A percentile compares a stretch with the other conserved stretches of the same genome.
Evolutionary conservation across 2,113 vertebrate genomes (phyloP).

Genomic region (Gasterosteus aculeatus): DNA sequence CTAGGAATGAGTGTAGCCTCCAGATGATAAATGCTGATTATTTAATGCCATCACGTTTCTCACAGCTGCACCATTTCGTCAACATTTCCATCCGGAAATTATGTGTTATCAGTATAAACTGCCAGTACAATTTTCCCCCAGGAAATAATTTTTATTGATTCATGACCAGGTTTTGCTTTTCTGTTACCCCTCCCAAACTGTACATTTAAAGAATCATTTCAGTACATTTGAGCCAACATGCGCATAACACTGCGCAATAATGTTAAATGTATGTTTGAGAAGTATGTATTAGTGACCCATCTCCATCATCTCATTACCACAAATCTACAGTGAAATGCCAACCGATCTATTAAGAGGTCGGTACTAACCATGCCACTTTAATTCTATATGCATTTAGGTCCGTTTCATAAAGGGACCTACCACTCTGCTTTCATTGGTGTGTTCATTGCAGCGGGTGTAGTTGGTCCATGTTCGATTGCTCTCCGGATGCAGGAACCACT

Average conservation of each 20-base stretch:
- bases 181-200: not conserved
- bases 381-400: not conserved
- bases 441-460: conserved; percentile 89
- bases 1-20: too few species aligned
- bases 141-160: not conserved
- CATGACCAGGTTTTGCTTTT: not conserved
- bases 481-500: conserved; percentile 93
- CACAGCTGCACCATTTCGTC: not conserved
- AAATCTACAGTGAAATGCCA: not conserved
- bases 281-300: not conserved
- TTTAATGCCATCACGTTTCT: not conserved
- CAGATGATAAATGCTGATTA: not conserved
- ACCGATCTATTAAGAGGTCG: not conserved
- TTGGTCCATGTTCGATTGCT: conserved; percentile 98
- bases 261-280: not conserved
- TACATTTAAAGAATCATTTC: not conserved
- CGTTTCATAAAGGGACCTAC: conserved; percentile 70
- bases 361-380: not conserved
- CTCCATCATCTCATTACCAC: not conserved
- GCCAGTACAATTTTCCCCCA: not conserved
- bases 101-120: not conserved
- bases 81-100: not conserved
- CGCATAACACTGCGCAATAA: not conserved
- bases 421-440: conserved; percentile 86
- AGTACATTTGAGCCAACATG: not conserved